Base-by-base conservation (phyloP, 2,888 invertebrate species). In the Tenthredo distinguenda region DNA sequence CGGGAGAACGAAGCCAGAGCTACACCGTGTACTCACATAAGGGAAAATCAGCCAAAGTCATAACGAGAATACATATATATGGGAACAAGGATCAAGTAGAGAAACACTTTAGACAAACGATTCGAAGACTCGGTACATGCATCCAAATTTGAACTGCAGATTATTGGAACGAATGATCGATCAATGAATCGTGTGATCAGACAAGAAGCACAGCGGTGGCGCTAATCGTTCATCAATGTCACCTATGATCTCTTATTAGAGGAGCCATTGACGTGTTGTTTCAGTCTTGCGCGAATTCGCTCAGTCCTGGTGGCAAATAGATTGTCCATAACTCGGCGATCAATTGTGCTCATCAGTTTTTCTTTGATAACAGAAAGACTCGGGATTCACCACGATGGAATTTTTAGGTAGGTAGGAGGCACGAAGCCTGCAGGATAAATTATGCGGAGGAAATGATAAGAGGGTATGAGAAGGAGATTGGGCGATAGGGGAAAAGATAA, bases 401-500 rank as follows among this genome's bases (percentile, higher is more conserved):
- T 62, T 62, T 62, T 62, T 15, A 62, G 12, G 10, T 68, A 1
- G 18, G 68, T 55, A 9, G 77, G 18, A 31, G 34, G 77, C 9
- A 77, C 47, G 47, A 15, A 15, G 62, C 26, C 62, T 21, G 62
- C 26, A 47, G 76, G 47, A 50, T 47, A 15, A 9, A 43, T 34
- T 55, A 4, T 34, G n/a, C 18, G 18, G 34, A 18, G 55, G 1
- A 77, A 77, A 77, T 77, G 77, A 77, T 77, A 55, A 15, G 34
- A 77, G 55, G 34, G 55, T 34, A 50, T 47, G 15, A 55, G 77
- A 34, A 7, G 50, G 18, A 50, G 55, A 77, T 55, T 77, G 77
- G 55, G 50, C 40, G 76, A 47, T 47, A 50, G 47, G 76, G 76
- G 18, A 40, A 55, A 77, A 31, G 77, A 77, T 55, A 18, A 34